A percentile compares a stretch with the other conserved stretches of the same genome.
phyloP scores from a whole-genome alignment of 2,113 vertebrate species.

The Neogale vison region DNA sequence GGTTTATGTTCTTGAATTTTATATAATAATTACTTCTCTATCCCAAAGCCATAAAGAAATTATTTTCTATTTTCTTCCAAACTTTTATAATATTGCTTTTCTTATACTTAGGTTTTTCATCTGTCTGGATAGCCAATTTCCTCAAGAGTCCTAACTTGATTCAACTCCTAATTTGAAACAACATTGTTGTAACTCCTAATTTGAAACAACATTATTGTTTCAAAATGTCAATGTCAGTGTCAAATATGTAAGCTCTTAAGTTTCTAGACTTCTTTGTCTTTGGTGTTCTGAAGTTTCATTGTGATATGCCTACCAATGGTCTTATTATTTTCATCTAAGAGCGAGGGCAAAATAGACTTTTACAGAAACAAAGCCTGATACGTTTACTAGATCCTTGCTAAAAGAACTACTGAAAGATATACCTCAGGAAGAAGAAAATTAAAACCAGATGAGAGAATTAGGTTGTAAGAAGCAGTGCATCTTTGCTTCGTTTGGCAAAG shows the following conservation, averaged over 20 bases:
- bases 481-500: background rate
- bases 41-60: background rate
- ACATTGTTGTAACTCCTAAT: too few species aligned
- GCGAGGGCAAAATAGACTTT: background rate
- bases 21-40: background rate
- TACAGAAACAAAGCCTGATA: background rate
- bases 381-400: background rate
- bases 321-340: slow-evolving; percentile 16
- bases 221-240: background rate
- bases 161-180: too few species aligned
- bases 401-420: background rate
- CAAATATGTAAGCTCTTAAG: background rate
- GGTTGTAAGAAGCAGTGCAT: background rate
- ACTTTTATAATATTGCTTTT: background rate
- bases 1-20: background rate
- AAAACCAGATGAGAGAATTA: background rate
- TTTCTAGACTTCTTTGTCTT: background rate
- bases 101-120: background rate
- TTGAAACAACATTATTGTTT: background rate
- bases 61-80: background rate
- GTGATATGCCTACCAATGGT: background rate
- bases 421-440: background rate
- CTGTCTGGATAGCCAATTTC: background rate
- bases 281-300: background rate
- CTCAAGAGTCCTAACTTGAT: background rate